phyloP scores from a whole-genome alignment of 2,888 invertebrate genomes.

The Orgyia antiqua region DNA sequence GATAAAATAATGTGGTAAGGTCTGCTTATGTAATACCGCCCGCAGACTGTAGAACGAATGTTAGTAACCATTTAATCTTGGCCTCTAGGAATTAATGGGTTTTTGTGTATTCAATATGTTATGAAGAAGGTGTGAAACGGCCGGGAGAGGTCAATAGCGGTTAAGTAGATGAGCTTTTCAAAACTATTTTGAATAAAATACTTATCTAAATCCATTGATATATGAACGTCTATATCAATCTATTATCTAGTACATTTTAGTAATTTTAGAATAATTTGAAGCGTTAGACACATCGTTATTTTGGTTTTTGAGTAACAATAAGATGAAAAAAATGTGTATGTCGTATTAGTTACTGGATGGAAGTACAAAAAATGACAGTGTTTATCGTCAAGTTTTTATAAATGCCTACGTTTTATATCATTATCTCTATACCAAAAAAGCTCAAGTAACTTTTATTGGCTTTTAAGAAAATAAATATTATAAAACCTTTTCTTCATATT shows the following conservation, averaged over 20 bases:
- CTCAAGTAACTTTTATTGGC: too few relatives aligned
- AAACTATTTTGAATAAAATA: constrained; percentile 47
- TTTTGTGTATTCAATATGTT: constrained; percentile 24
- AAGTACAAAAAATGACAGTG: too few relatives aligned
- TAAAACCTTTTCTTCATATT: too few relatives aligned
- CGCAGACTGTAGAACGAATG: constrained; percentile 50
- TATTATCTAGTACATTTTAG: constrained; percentile 31
- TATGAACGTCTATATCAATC: constrained; percentile 43
- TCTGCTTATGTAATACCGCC: constrained; percentile 70
- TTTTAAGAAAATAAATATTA: too few relatives aligned
- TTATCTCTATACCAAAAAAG: too few relatives aligned
- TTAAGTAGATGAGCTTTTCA: constrained; percentile 46
- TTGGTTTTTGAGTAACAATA: constrained; percentile 13
- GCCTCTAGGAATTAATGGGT: constrained; percentile 40
- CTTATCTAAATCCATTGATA: constrained; percentile 47
- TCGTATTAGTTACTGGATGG: too few relatives aligned
- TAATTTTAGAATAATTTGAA: constrained; percentile 16
- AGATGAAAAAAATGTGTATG: too few relatives aligned
- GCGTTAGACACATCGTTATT: constrained; percentile 24
- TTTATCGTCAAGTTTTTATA: too few relatives aligned
- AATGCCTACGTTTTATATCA: too few relatives aligned
- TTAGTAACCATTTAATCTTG: constrained; percentile 46
- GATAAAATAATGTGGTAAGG: constrained; percentile 72
- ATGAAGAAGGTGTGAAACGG: constrained; percentile 17
- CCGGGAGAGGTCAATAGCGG: constrained; percentile 30